A percentile compares a stretch with the other conserved stretches of the same genome.
Evolutionary conservation across 1,140 invertebrate species (phyloP).

Genomic region (Halesus radiatus): DNA sequence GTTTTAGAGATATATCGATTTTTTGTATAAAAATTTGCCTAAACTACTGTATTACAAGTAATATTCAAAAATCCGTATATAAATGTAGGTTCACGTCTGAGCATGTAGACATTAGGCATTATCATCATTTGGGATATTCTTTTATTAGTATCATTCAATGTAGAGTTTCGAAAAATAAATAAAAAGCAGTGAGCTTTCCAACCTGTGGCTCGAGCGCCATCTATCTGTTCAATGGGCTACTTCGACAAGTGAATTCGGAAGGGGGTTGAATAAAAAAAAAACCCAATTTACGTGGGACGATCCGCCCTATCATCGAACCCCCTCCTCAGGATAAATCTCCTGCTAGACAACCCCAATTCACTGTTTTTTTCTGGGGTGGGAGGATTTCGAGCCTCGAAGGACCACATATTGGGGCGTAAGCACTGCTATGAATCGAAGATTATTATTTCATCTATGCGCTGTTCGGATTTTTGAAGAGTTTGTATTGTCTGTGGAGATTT

Average conservation of each 20-base stretch:
- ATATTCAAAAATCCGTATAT: no score
- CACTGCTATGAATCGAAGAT: slow-evolving; percentile 31
- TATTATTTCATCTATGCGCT: not conserved
- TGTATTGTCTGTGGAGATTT: slow-evolving; percentile 6
- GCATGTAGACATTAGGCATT: no score
- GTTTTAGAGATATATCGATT: no score
- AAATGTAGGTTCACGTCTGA: no score
- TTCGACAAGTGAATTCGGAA: slow-evolving; percentile 56
- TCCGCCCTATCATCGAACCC: slow-evolving; percentile 53
- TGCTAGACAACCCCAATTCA: slow-evolving; percentile 36
- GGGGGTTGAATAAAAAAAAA: slow-evolving; percentile 52
- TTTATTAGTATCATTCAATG: no score
- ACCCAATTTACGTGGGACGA: slow-evolving; percentile 46
- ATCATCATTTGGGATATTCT: no score
- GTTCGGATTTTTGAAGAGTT: not conserved
- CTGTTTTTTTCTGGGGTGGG: not conserved
- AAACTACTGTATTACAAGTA: no score
- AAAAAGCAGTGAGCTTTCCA: not conserved
- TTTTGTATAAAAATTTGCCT: no score
- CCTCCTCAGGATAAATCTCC: slow-evolving; percentile 36
- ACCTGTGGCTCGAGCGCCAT: slow-evolving; percentile 52
- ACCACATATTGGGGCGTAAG: slow-evolving; percentile 4
- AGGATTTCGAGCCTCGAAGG: not conserved
- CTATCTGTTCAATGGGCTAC: slow-evolving; percentile 50
- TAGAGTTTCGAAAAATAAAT: no score